phyloP scores from a whole-genome alignment of 2,113 vertebrate genomes.

The Thinocorus orbignyianus region DNA sequence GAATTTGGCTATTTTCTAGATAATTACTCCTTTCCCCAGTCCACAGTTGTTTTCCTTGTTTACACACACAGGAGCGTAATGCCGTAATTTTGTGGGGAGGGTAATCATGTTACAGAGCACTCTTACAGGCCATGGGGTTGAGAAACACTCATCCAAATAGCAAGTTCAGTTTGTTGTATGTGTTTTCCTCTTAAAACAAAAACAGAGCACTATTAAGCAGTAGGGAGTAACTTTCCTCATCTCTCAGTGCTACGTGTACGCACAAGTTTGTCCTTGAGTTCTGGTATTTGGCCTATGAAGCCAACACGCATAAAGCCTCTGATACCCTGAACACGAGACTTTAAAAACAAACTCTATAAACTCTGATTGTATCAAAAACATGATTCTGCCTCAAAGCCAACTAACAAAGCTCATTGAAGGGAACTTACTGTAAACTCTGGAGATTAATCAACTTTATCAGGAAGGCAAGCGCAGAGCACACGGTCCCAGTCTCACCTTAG shows the following conservation, averaged over 20 bases:
- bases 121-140: constrained; percentile 44
- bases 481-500: background rate
- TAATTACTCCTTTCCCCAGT: constrained; percentile 32
- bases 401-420: background rate
- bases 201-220: constrained; percentile 19
- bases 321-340: background rate
- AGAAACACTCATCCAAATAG: constrained; percentile 36
- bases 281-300: constrained; percentile 31
- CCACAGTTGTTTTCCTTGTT: constrained; percentile 41
- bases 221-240: constrained; percentile 26
- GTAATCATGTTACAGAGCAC: constrained; percentile 15
- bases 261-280: constrained; percentile 55
- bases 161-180: constrained; percentile 33
- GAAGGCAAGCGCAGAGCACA: background rate
- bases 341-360: constrained; percentile 49
- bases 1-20: background rate
- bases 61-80: background rate
- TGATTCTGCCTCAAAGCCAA: constrained; percentile 46
- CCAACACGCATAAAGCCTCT: background rate
- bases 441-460: constrained; percentile 28
- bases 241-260: constrained; percentile 36
- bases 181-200: constrained; percentile 38
- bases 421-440: constrained; percentile 7
- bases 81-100: background rate
- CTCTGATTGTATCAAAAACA: constrained; percentile 36